Base-by-base conservation (phyloP, 2,888 invertebrate genomes). In the Nemapogon koenigi region DNA sequence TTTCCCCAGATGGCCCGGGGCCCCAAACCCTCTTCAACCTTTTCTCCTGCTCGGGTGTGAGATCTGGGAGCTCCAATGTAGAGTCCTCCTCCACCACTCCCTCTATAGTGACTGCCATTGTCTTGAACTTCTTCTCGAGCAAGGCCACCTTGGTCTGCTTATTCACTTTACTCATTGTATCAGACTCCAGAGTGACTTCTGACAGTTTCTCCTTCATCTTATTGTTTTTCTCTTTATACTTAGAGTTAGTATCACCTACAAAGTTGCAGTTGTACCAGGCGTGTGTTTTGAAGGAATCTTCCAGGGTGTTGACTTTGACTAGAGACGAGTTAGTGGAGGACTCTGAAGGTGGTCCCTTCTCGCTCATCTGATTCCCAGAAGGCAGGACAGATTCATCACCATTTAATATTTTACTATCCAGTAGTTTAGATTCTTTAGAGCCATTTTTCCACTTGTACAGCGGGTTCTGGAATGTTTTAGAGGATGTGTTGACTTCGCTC, bases 31-130 rank as follows among this genome's bases (percentile, higher is more conserved):
- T 67, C 35, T 81, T 80, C 1, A 89, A 81, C 36, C 81, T 53
- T 17, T 69, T 66, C 42, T 84, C 73, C 58, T 91, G 89, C 18
- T 87, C 86, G 0, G 81, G 71, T 0, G 87, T 87, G n/a, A 93
- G 61, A 37, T 83, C 81, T 0, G 87, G 84, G 26, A 88, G 42
- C 45, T 73, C 75, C 1, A 59, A 65, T 0, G 57, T 55, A 0
- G 81, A 67, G 31, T 62, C 65, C 39, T 57, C 83, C 68, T 56
- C 81, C 58, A 49, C 67, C 43, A 52, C 62, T 62, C 56, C 78
- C 63, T 58, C 83, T n/a, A n/a, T n/a, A n/a, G n/a, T n/a, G n/a
- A n/a, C n/a, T n/a, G n/a, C n/a, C n/a, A 70, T 68, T 57, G 72
- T 55, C 43, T 78, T 76, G 30, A 75, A 30, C 62, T 69, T 62